Base-by-base conservation (phyloP, 1,140 invertebrate genomes). In the Pomacea maculata region DNA sequence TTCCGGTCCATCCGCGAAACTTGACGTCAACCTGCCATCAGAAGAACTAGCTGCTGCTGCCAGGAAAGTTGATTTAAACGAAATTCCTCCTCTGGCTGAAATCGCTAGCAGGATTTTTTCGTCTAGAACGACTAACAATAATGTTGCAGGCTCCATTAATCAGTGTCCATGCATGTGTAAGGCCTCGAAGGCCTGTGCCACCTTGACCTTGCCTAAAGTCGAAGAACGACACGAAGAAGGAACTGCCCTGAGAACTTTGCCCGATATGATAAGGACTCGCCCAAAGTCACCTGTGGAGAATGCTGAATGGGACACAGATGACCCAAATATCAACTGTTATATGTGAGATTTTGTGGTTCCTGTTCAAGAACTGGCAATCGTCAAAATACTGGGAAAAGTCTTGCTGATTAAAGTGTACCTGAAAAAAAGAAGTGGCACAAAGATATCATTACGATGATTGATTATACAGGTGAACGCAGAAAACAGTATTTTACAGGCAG, bases 301-400 rank as follows among this genome's bases (percentile, higher is more conserved):
- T 25, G 34, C 75, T 19, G 75, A 77, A 10, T 77, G 75, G 75
- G 75, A 77, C 64, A 77, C 75, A 15, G 75, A 77, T 34, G 75
- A 77, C 75, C 63, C 75, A 34, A 77, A 77, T 63, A 77, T 77
- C 75, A 77, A 77, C 75, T 77, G 63, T 52, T 77, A 67, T 63
- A 77, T 77, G 75, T 25, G 34, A 52, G 57, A 61, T 17, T 77
- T 45, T 12, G 11, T 34, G n/a, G 1, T 70, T 70, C n/a, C 2
- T 65, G 64, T 65, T 65, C 64, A 64, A 19, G 55, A 21, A 63
- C 29, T 29, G 25, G 6, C 21, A 75, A 45, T 45, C 34, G 34
- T 45, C 34, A 45, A 1, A 45, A 4, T 45, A 45, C 34, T 4
- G 3, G 34, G 6, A 45, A 2, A 6, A 45, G 34, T 45, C 6